phyloP scores from a whole-genome alignment of 1,140 invertebrate genomes.

The Pseudobourletiella spinata region DNA sequence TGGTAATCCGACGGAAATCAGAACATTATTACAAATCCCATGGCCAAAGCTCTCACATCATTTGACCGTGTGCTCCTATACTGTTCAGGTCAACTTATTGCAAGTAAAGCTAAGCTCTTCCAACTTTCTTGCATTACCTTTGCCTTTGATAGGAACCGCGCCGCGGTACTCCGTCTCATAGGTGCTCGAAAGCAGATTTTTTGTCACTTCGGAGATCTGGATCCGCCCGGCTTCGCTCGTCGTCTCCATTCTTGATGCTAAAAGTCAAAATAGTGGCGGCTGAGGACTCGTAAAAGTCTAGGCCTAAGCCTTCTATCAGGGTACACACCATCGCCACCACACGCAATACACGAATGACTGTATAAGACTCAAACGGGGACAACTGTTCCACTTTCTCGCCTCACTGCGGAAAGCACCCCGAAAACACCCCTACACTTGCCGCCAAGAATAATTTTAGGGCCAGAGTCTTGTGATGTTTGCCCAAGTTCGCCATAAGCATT shows the following conservation, averaged over 20 bases:
- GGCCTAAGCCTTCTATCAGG: background rate
- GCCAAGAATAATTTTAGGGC: too few species aligned
- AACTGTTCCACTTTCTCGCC: too few species aligned
- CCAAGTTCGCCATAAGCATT: too few species aligned
- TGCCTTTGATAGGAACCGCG: conserved; percentile 75
- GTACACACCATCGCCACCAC: too few species aligned
- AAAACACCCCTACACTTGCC: too few species aligned
- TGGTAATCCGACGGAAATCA: conserved; percentile 39
- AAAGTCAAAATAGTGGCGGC: background rate
- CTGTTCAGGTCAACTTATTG: too few species aligned
- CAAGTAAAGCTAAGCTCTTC: too few species aligned
- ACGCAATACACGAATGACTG: too few species aligned
- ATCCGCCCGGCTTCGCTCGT: conserved; percentile 87
- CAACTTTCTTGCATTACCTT: conserved; percentile 50
- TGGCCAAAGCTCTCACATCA: background rate
- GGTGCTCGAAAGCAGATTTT: conserved; percentile 58
- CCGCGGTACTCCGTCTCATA: conserved; percentile 59
- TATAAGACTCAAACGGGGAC: too few species aligned
- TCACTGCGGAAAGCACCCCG: too few species aligned
- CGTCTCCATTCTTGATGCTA: conserved; percentile 80
- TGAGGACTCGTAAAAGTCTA: background rate
- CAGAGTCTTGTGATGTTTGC: too few species aligned
- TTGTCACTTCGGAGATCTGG: conserved; percentile 83
- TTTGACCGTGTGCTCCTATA: too few species aligned
- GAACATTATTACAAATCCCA: background rate